Conservation (phyloP, 2,797 vertebrate genomes). For the Sternarchorhynchus goeldii region DNA sequence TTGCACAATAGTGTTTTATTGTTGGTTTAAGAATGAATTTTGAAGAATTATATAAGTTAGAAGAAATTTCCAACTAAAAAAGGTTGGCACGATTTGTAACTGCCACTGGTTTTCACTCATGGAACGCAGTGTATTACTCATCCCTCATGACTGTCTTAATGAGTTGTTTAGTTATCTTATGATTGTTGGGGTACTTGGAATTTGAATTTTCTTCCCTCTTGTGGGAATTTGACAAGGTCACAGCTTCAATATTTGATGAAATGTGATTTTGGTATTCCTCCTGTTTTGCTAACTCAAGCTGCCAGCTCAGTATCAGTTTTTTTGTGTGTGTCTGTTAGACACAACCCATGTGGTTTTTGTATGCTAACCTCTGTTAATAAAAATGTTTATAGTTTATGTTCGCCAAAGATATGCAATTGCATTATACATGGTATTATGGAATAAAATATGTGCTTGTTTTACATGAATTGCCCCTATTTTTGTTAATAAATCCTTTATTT, state of each 20-base stretch:
- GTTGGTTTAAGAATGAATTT: neutral
- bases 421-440: slow-evolving; percentile 98
- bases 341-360: slow-evolving; percentile 93
- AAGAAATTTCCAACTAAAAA: neutral
- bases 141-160: neutral
- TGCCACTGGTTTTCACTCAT: neutral
- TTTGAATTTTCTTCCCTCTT: slow-evolving; percentile 5
- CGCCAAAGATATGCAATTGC: slow-evolving; percentile 99
- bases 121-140: slow-evolving; percentile 54
- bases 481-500: neutral
- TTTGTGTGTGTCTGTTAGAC: slow-evolving; percentile 74
- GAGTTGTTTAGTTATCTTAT: slow-evolving; percentile 3
- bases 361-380: slow-evolving; percentile 99
- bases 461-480: slow-evolving; percentile 39
- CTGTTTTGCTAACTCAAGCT: slow-evolving; percentile 71
- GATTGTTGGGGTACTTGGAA: neutral
- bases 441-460: slow-evolving; percentile 95
- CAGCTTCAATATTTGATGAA: slow-evolving; percentile 24
- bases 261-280: slow-evolving; percentile 7
- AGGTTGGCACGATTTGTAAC: neutral
- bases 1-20: neutral
- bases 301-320: slow-evolving; percentile 81
- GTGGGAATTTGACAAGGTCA: neutral
- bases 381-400: slow-evolving; percentile 99
- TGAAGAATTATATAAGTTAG: neutral